Evolutionary conservation across 1,140 invertebrate species (phyloP).

Genomic region (Neuroterus valhalla): DNA sequence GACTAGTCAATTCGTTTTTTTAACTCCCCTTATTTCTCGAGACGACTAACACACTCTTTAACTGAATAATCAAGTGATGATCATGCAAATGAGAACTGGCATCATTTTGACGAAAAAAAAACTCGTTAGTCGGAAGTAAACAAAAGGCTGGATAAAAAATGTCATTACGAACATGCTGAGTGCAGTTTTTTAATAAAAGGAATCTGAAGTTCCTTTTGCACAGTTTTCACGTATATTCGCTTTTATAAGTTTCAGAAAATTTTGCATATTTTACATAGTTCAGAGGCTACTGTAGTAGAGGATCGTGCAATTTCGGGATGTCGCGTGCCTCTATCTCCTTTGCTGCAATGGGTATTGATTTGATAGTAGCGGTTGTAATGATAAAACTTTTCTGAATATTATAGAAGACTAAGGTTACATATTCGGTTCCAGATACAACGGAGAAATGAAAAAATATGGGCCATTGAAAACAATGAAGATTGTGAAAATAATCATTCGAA

Average conservation of each 20-base stretch:
- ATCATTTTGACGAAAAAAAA: background rate
- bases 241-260: background rate
- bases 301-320: slow-evolving; percentile 28
- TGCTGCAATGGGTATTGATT: slow-evolving; percentile 27
- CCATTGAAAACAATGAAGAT: too few relatives aligned
- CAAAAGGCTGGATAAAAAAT: background rate
- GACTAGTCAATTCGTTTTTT: too few relatives aligned
- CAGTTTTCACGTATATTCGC: background rate
- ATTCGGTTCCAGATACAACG: background rate
- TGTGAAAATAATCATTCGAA: too few relatives aligned
- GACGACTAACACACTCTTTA: too few relatives aligned
- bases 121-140: background rate
- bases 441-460: background rate
- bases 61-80: too few relatives aligned
- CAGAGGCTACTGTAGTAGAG: slow-evolving; percentile 16
- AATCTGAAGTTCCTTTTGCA: background rate
- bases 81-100: too few relatives aligned
- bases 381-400: background rate
- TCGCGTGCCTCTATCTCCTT: slow-evolving; percentile 27
- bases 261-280: slow-evolving; percentile 22
- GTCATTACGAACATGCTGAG: background rate
- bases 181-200: slow-evolving; percentile 6
- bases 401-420: slow-evolving; percentile 6
- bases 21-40: too few relatives aligned
- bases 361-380: slow-evolving; percentile 24